A percentile compares a stretch with the other conserved stretches of the same genome.
Evolutionary conservation across 2,113 vertebrate species (phyloP).

Genomic region (Hippocampus zosterae): DNA sequence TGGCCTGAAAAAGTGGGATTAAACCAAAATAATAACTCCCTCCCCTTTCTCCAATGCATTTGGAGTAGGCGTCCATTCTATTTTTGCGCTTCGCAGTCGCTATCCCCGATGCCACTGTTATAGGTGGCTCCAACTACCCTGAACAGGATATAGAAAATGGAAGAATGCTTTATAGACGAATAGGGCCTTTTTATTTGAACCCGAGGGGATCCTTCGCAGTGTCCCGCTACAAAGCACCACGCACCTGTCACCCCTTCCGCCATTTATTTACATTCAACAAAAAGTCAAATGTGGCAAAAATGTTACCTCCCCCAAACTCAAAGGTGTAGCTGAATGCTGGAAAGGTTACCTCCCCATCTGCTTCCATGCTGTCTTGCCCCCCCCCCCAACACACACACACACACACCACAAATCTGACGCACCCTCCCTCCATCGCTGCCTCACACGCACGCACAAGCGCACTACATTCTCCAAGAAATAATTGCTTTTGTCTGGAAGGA

Average conservation of each 20-base stretch:
- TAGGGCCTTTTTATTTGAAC: background rate
- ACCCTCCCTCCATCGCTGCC: constrained; percentile 70
- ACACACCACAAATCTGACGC: constrained; percentile 65
- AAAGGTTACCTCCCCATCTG: constrained; percentile 47
- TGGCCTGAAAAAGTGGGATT: too few relatives aligned
- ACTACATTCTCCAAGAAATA: constrained; percentile 83
- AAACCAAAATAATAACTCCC: too few relatives aligned
- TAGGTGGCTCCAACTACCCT: background rate
- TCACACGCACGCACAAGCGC: constrained; percentile 76
- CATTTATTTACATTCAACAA: background rate
- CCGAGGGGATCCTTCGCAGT: background rate
- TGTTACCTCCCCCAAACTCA: background rate
- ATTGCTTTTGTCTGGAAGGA: constrained; percentile 84
- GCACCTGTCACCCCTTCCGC: background rate
- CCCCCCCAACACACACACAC: constrained; percentile 24
- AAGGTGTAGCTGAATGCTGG: constrained; percentile 51
- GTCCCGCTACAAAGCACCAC: background rate
- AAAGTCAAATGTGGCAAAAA: constrained; percentile 2
- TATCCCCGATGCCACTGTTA: too few relatives aligned
- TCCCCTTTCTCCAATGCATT: too few relatives aligned
- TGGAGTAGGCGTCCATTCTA: too few relatives aligned
- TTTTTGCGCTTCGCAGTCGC: too few relatives aligned
- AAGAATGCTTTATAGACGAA: background rate
- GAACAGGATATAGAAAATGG: background rate
- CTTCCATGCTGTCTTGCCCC: constrained; percentile 76